Percentiles rank a stretch among this genome's conserved stretches.
Conservation (phyloP, 2,797 vertebrate species). For the Paramormyrops hopkinsi region DNA sequence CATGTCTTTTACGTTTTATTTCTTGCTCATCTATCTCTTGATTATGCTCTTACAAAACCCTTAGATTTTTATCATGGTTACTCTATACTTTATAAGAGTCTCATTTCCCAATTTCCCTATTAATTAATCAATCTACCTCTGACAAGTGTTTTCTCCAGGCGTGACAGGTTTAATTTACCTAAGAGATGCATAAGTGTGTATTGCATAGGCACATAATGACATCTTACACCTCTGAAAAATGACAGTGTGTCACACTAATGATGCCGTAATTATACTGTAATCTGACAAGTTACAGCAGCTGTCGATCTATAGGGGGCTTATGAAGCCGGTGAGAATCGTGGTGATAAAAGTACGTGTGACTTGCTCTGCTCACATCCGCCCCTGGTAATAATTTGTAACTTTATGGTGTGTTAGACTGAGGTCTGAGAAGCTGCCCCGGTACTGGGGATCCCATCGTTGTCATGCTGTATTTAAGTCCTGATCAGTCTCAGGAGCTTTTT, state of each 20-base stretch:
- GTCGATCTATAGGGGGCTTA: neutral
- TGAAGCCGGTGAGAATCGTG: neutral
- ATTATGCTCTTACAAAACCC: neutral
- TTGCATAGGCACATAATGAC: neutral
- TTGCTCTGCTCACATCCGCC: neutral
- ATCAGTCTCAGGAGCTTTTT: neutral
- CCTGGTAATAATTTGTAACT: neutral
- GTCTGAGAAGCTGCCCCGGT: neutral
- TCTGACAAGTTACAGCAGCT: neutral
- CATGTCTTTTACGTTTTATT: neutral
- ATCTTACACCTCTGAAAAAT: neutral
- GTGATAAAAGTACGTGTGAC: neutral
- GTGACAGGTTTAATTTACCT: neutral
- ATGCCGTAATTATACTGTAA: neutral
- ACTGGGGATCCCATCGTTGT: neutral
- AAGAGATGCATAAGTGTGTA: neutral
- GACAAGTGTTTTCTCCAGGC: neutral
- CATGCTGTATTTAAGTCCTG: neutral
- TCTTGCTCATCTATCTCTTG: neutral
- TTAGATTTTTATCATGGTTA: neutral
- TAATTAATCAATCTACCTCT: neutral
- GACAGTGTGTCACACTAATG: neutral
- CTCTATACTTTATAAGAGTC: neutral
- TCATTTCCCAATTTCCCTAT: neutral
- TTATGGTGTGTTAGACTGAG: neutral